Conservation (phyloP, 2,113 vertebrate species). For the Sminthopsis crassicaudata region DNA sequence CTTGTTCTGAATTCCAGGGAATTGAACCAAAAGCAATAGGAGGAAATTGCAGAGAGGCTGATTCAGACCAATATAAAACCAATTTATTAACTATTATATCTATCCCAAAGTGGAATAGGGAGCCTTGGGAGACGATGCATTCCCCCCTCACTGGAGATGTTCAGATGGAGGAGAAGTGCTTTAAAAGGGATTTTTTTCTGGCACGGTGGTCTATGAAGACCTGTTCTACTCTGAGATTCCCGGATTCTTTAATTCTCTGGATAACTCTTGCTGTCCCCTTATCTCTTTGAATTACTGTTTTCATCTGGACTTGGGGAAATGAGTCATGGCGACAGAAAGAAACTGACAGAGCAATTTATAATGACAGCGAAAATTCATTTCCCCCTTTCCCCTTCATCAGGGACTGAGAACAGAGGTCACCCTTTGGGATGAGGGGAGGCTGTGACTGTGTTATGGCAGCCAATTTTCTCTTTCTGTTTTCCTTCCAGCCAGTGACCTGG, state of each 20-base stretch:
- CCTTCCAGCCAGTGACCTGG: not conserved
- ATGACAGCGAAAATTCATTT: not conserved
- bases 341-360: not conserved
- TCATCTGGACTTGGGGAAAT: not conserved
- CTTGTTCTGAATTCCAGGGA: not conserved
- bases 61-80: not conserved
- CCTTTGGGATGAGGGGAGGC: not conserved
- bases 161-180: not conserved
- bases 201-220: not conserved
- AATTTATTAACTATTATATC: not conserved
- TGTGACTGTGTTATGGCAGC: not conserved
- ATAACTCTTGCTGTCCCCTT: not conserved
- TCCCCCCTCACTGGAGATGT: too few species aligned
- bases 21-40: not conserved
- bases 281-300: not conserved
- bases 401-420: not conserved
- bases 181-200: not conserved
- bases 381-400: not conserved
- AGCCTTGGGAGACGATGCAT: not conserved
- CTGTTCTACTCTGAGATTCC: not conserved
- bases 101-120: not conserved
- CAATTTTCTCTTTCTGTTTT: not conserved
- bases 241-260: not conserved
- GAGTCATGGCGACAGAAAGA: not conserved
- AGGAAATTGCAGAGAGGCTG: not conserved